Base-by-base conservation (phyloP, 2,113 vertebrate species). In the Speoplatyrhinus poulsoni region DNA sequence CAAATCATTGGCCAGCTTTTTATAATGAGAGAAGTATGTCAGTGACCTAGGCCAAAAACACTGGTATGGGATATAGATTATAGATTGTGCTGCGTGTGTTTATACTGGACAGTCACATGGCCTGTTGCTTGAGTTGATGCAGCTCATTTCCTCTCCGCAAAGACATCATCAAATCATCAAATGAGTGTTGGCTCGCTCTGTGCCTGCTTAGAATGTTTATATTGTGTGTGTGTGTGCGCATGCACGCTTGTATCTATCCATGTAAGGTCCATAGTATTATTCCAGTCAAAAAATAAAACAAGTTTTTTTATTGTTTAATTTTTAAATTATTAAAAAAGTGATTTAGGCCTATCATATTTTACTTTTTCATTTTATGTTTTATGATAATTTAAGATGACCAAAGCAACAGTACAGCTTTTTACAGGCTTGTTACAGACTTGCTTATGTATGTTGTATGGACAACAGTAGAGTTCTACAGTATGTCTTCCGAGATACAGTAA, bases 111-210 rank as follows among this genome's bases (percentile, higher is more conserved):
- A 64, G 80, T 77, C 59, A 32, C 66, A 60, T 67, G 59, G 59
- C 66, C 59, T 58, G 79, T 72, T 79, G 26, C 26, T 26, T 26
- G 67, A 32, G 55, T 66, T 68, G 58, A 78, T 76, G 69, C 66
- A 68, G 75, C 69, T 84, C 69, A 78, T 84, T 78, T 84, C 82
- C 72, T 67, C 60, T 70, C 60, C 59, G 60, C 57, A 76, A 74
- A 75, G 65, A 65, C 71, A 60, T 68, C 76, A 66, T 69, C 59
- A 65, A 13, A 19, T 84, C 76, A 72, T 74, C 62, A 70, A 69
- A 61, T 9, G 19, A 48, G 9, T 11, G 50, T 59, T 57, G 49
- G 17, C n/a, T 46, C 19, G 48, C 26, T 6, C 3, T 49, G 3
- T 12, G 17, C 12, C 9, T 46, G 59, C 41, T 53, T 62, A 26